These are phyloP conservation scores for Bombus pyrosoma DNA, from an alignment of 1,140 invertebrate species.

Conservation along the genomic window DNA sequence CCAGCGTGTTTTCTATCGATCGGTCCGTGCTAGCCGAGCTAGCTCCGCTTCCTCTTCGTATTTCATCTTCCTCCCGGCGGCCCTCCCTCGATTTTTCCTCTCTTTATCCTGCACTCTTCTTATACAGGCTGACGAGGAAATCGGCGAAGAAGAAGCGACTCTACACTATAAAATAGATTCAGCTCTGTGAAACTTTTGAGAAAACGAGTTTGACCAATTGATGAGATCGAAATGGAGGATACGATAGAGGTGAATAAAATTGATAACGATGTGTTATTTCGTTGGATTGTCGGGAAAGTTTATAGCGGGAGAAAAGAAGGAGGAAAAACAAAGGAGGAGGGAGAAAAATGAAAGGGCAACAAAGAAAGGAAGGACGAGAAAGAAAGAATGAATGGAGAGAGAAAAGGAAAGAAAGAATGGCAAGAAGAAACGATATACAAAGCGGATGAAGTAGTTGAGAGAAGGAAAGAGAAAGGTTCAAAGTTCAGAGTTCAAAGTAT, in stretches of 20 bases:
- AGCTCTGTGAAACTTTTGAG: not conserved
- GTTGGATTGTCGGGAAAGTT: too few relatives aligned
- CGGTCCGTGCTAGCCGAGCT: slow-evolving; percentile 3
- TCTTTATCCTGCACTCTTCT: not conserved
- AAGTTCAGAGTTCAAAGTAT: too few relatives aligned
- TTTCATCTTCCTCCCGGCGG: slow-evolving; percentile 33
- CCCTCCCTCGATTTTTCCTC: not conserved
- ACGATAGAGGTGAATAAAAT: too few relatives aligned
- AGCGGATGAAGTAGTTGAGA: too few relatives aligned
- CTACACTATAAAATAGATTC: not conserved
- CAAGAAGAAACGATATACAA: too few relatives aligned
- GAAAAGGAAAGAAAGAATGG: too few relatives aligned
- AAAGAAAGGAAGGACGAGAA: not conserved
- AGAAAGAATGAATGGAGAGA: not conserved
- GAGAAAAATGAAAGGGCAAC: not conserved
- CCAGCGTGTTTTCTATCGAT: slow-evolving; percentile 65
- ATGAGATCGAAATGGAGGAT: too few relatives aligned
- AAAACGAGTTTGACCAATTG: not conserved
- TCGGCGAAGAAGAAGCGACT: not conserved
- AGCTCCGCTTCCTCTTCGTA: not conserved
- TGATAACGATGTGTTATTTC: too few relatives aligned
- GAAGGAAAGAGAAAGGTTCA: too few relatives aligned
- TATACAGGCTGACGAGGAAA: not conserved
- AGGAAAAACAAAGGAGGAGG: not conserved
- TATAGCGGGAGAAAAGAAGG: not conserved